Evolutionary conservation across 2,113 vertebrate genomes (phyloP).

Genomic region (Procavia capensis): DNA sequence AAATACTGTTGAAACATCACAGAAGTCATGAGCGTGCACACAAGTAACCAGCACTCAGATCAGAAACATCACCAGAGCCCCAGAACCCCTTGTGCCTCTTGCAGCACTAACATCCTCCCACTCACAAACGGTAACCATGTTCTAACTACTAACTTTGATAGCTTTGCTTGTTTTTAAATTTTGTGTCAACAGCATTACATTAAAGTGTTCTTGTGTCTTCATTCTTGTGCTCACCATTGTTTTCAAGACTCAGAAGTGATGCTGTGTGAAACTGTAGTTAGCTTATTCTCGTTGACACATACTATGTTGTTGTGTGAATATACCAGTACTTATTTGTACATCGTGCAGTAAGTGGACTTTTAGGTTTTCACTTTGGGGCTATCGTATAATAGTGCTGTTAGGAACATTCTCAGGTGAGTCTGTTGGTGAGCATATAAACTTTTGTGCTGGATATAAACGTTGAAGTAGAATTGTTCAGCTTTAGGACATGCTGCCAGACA

Average conservation of each 20-base stretch:
- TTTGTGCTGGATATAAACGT: not conserved
- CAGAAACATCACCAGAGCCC: not conserved
- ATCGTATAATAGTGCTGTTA: accelerated
- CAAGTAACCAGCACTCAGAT: not conserved
- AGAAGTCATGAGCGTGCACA: accelerated
- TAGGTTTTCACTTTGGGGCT: not conserved
- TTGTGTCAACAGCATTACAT: not conserved
- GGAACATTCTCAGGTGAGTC: not conserved
- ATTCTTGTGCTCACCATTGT: not conserved
- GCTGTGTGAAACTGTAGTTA: not conserved
- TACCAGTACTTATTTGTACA: accelerated
- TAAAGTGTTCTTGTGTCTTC: not conserved
- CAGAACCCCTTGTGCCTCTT: not conserved
- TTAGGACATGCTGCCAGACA: not conserved
- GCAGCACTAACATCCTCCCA: not conserved
- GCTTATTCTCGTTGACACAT: not conserved
- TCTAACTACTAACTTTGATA: not conserved
- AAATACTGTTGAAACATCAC: not conserved
- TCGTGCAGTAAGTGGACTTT: accelerated
- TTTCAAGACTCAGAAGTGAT: not conserved
- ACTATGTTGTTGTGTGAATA: too few species aligned
- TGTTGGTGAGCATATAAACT: not conserved
- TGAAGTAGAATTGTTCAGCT: not conserved
- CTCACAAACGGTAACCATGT: not conserved
- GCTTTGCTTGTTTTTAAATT: not conserved